Percentiles rank a stretch among this genome's conserved stretches.
Evolutionary conservation across 2,888 invertebrate genomes (phyloP).

Genomic region (Chelonus formosanus): DNA sequence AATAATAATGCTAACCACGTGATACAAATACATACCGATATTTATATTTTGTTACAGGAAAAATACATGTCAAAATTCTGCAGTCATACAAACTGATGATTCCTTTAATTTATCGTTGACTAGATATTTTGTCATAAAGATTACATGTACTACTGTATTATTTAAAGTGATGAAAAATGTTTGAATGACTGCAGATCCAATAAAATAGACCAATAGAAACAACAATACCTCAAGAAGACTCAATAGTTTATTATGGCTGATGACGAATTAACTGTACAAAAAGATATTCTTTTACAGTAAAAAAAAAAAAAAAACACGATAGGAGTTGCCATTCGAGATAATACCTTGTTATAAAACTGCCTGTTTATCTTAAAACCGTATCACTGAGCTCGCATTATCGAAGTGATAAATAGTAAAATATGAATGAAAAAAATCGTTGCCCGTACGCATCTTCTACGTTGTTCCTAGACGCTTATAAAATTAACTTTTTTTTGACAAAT

Average conservation of each 20-base stretch:
- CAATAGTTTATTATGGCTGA: constrained; percentile 62
- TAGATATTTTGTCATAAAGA: neutral
- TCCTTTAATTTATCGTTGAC: neutral
- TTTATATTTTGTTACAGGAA: constrained; percentile 66
- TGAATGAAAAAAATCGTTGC: too few relatives aligned
- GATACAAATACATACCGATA: constrained; percentile 60
- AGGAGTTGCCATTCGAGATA: neutral
- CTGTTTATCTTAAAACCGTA: constrained; percentile 11
- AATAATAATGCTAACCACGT: constrained; percentile 56
- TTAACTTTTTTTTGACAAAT: too few relatives aligned
- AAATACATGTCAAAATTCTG: constrained; percentile 50
- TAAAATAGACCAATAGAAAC: constrained; percentile 65
- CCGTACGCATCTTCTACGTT: too few relatives aligned
- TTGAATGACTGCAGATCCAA: constrained; percentile 52
- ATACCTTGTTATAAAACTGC: constrained; percentile 12
- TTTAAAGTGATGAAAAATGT: constrained; percentile 7
- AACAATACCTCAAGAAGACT: constrained; percentile 65
- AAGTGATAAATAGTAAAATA: constrained; percentile 2
- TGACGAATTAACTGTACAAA: constrained; percentile 62
- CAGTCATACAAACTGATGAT: constrained; percentile 42
- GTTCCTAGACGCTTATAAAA: too few relatives aligned
- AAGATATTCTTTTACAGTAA: constrained; percentile 64
- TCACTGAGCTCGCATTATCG: constrained; percentile 28
- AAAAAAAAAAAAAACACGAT: too few relatives aligned
- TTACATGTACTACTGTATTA: too few relatives aligned